Base-by-base conservation (phyloP, 2,797 vertebrate genomes). In the Apogon talboti region DNA sequence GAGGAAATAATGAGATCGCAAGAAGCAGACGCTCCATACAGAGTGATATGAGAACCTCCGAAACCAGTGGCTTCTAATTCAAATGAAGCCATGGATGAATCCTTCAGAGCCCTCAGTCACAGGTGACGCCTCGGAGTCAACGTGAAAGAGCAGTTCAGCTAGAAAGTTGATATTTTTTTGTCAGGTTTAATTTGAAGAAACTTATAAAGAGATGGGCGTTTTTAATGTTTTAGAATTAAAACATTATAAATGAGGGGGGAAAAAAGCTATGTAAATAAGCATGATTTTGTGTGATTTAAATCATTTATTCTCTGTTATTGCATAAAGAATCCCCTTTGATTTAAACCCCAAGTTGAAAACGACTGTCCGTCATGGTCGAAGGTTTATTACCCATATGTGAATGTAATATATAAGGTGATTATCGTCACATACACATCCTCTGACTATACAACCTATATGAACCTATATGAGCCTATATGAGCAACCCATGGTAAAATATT, bases 121-220 rank as follows among this genome's bases (percentile, higher is more conserved):
- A 50, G 66, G 35, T 24, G 33, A 13, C 35, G 42, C 42, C 45
- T 52, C 48, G 41, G 19, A 46, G 33, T 52, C 21, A 5, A 15
- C 21, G 13, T 14, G 33, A 50, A 35, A 51, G 46, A 48, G 35
- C 40, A 73, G 14, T 46, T 66, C 13, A 58, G 76, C 74, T 59
- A 82, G 71, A 76, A 65, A 67, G 5, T 14, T 49, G 9, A 56
- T 14, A 15, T 21, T 30, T 30, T 24, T n/a, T 43, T 19, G 11
- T 47, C 35, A 33, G 40, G 63, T 44, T 74, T 40, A 30, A 48
- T 58, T 43, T 59, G 6, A 55, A 38, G 14, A 54, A 16, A 30
- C 1, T 30, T 30, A 8, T 30, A 30, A 30, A 30, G 11, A 56
- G 0, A 30, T 46, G 5, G 21, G 18, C 3, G 21, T 21, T 45